Evolutionary conservation across 2,113 vertebrate genomes (phyloP).

Genomic region (Pteruthius melanotis): DNA sequence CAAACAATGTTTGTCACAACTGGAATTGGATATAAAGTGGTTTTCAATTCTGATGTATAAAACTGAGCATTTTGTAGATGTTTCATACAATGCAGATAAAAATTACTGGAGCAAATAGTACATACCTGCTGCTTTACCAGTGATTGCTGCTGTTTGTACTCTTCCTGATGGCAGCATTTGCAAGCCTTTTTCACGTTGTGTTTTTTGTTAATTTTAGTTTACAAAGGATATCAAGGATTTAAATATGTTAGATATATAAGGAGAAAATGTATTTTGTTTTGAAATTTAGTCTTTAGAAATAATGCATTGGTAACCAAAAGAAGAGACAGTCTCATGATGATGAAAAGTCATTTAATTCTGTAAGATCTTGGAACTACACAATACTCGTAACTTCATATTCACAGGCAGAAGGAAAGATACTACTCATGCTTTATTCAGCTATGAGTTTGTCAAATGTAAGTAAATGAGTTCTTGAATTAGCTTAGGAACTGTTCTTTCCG

Average conservation of each 20-base stretch:
- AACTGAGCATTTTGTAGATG: background rate
- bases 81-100: background rate
- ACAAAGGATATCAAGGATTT: background rate
- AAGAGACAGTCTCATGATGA: background rate
- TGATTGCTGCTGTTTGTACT: background rate
- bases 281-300: background rate
- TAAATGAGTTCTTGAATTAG: background rate
- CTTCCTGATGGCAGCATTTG: background rate
- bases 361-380: background rate
- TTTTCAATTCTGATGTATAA: background rate
- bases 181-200: background rate
- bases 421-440: background rate
- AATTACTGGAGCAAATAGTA: background rate
- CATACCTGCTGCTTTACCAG: background rate
- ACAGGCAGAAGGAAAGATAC: background rate
- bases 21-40: background rate
- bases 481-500: background rate
- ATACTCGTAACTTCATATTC: background rate
- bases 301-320: background rate
- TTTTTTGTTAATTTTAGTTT: background rate
- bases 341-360: background rate
- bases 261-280: background rate
- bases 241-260: background rate
- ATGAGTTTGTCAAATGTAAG: background rate
- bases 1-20: fast-evolving